A percentile compares a stretch with the other conserved stretches of the same genome.
These are phyloP conservation scores for Mormyrus proboscirostris DNA, from an alignment of 2,797 vertebrate genomes.

Conservation along the genomic window DNA sequence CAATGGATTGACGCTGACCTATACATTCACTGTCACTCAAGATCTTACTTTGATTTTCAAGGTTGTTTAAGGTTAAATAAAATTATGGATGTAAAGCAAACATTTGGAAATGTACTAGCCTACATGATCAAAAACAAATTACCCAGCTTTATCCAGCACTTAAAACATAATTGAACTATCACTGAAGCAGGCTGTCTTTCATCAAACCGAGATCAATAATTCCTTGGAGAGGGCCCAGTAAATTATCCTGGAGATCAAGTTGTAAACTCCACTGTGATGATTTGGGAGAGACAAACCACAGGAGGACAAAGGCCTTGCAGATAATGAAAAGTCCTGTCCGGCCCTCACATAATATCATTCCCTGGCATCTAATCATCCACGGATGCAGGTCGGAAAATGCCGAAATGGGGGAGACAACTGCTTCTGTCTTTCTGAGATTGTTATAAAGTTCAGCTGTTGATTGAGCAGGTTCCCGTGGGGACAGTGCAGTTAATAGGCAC, in stretches of 20 bases:
- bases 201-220: slow-evolving; percentile 56
- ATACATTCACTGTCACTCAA: neutral
- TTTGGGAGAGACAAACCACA: slow-evolving; percentile 36
- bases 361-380: slow-evolving; percentile 44
- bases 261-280: slow-evolving; percentile 37
- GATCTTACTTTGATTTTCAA: slow-evolving; percentile 17
- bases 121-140: slow-evolving; percentile 51
- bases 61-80: slow-evolving; percentile 23
- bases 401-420: slow-evolving; percentile 33
- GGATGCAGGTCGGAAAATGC: slow-evolving; percentile 34
- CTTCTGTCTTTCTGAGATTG: slow-evolving; percentile 37
- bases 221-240: slow-evolving; percentile 44
- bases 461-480: neutral
- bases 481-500: neutral
- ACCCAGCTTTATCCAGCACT: slow-evolving; percentile 39
- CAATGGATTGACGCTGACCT: neutral
- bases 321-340: slow-evolving; percentile 51
- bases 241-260: slow-evolving; percentile 53
- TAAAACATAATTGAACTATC: slow-evolving; percentile 46
- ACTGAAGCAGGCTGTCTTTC: slow-evolving; percentile 47
- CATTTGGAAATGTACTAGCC: slow-evolving; percentile 42
- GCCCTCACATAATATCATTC: slow-evolving; percentile 42
- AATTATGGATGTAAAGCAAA: slow-evolving; percentile 37
- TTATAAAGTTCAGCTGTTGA: neutral
- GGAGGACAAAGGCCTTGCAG: slow-evolving; percentile 41